Conservation (phyloP, 2,797 vertebrate species). For the Aplochiton taeniatus region DNA sequence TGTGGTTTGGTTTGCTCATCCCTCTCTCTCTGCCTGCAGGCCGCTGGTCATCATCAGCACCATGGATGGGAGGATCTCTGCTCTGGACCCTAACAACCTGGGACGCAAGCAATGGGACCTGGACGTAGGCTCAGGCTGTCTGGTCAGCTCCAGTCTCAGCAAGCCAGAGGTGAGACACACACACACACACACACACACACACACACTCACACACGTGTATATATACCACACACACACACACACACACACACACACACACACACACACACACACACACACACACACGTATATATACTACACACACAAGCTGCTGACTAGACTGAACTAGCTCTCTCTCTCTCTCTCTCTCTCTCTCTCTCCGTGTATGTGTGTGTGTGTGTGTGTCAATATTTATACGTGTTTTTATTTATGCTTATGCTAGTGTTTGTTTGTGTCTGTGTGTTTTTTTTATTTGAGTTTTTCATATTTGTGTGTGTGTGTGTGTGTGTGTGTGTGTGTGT, state of each 20-base stretch:
- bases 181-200: not conserved
- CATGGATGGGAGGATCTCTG: constrained; percentile 93
- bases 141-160: constrained; percentile 96
- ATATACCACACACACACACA: constrained; percentile 40
- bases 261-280: constrained; percentile 18
- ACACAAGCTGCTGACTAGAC: constrained; percentile 22
- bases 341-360: constrained; percentile 12
- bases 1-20: constrained; percentile 4
- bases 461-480: not conserved
- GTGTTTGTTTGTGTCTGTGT: too few relatives aligned
- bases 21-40: constrained; percentile 63
- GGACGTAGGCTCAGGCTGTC: constrained; percentile 90
- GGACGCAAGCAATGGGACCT: constrained; percentile 97
- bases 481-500: constrained; percentile 15
- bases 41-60: constrained; percentile 96
- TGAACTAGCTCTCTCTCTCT: constrained; percentile 1
- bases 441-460: too few relatives aligned
- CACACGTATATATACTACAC: constrained; percentile 18
- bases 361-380: constrained; percentile 16
- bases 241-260: constrained; percentile 21
- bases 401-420: too few relatives aligned
- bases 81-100: constrained; percentile 91
- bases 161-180: constrained; percentile 89
- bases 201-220: constrained; percentile 28
- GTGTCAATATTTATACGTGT: not conserved